These are phyloP conservation scores for Diploptera punctata DNA, from an alignment of 2,888 invertebrate species.

Conservation along the genomic window DNA sequence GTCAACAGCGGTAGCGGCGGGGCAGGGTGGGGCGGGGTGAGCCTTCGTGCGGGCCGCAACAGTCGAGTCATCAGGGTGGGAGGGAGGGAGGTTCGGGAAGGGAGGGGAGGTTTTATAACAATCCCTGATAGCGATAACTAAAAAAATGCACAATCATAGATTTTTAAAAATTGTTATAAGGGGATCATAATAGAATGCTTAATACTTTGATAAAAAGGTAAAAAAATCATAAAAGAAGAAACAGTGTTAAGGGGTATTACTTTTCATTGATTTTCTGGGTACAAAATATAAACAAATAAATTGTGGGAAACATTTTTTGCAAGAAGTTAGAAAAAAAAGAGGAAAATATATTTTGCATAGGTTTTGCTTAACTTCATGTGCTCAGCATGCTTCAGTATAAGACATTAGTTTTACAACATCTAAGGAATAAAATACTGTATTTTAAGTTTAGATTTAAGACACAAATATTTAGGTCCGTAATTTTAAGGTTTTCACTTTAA, in stretches of 20 bases:
- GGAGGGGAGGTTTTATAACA: slow-evolving; percentile 36
- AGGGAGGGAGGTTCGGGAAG: slow-evolving; percentile 41
- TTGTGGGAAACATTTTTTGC: slow-evolving; percentile 22
- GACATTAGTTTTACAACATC: slow-evolving; percentile 28
- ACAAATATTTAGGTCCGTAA: slow-evolving; percentile 40
- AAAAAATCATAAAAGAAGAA: slow-evolving; percentile 31
- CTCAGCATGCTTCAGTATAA: slow-evolving; percentile 31
- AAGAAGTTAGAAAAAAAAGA: slow-evolving; percentile 1
- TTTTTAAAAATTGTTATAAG: slow-evolving; percentile 21
- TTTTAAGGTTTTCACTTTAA: slow-evolving; percentile 42
- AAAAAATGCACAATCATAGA: slow-evolving; percentile 30
- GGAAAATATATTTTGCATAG: slow-evolving; percentile 28
- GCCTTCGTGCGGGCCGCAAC: slow-evolving; percentile 29
- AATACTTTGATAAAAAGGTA: slow-evolving; percentile 4
- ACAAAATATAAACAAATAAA: not conserved
- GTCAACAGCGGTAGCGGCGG: slow-evolving; percentile 22
- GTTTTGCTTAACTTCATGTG: slow-evolving; percentile 24
- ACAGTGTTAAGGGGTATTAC: slow-evolving; percentile 36
- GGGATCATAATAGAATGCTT: slow-evolving; percentile 36
- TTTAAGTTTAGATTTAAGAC: slow-evolving; percentile 43
- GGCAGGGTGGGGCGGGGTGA: slow-evolving; percentile 36
- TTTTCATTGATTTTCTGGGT: slow-evolving; percentile 10
- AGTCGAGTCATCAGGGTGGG: slow-evolving; percentile 33
- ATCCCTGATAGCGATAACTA: slow-evolving; percentile 23
- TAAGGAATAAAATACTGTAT: slow-evolving; percentile 31